These are phyloP conservation scores for Creontiades dilutus DNA, from an alignment of 2,888 invertebrate genomes.

Conservation along the genomic window DNA sequence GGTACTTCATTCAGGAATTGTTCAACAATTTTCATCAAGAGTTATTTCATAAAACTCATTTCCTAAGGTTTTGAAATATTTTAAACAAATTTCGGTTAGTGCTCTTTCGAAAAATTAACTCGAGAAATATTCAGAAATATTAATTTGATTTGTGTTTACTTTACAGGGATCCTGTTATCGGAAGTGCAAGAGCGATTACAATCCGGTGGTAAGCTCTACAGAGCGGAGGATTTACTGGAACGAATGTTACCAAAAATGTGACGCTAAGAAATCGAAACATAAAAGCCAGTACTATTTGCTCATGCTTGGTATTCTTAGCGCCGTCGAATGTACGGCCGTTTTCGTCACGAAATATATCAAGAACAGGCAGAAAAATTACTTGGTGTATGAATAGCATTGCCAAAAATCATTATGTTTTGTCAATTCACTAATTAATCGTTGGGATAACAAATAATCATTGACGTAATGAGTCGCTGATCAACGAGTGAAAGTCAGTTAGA, in stretches of 20 bases:
- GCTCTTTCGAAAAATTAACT: too few species aligned
- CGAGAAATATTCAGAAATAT: too few species aligned
- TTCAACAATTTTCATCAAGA: too few species aligned
- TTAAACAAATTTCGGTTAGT: too few species aligned
- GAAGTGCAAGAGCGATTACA: not conserved
- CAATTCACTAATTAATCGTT: too few species aligned
- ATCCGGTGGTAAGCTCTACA: not conserved
- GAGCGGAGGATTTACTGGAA: conserved; percentile 37
- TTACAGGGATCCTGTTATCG: not conserved
- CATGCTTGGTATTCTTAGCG: not conserved
- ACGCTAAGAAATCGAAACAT: not conserved
- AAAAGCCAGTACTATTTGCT: not conserved
- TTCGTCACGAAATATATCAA: not conserved
- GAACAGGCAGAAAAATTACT: not conserved
- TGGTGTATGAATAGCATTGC: not conserved
- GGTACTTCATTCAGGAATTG: too few species aligned
- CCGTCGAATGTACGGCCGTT: not conserved
- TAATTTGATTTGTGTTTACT: not conserved
- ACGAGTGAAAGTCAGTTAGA: too few species aligned
- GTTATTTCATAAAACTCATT: too few species aligned
- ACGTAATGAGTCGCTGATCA: too few species aligned
- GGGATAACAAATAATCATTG: too few species aligned
- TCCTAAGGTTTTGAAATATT: too few species aligned
- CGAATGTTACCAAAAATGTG: not conserved
- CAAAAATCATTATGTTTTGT: too few species aligned